phyloP scores from a whole-genome alignment of 2,888 invertebrate genomes.

The Apamea sordens region DNA sequence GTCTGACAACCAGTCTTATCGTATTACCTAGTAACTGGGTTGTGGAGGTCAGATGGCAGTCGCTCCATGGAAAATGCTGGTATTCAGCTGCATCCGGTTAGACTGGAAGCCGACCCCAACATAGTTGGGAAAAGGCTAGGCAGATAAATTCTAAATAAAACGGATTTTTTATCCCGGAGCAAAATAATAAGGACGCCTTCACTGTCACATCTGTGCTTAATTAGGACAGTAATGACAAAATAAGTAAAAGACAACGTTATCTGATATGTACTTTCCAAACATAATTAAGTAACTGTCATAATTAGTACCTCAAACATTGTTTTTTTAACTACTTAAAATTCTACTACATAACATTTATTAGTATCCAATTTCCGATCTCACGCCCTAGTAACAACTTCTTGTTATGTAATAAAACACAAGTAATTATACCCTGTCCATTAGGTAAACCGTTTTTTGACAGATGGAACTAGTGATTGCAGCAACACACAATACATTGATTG shows the following conservation, averaged over 20 bases:
- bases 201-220: conserved; percentile 38
- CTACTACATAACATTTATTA: background rate
- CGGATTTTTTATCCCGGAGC: background rate
- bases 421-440: no score
- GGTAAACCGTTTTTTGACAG: no score
- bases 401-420: conserved; percentile 18
- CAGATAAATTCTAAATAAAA: background rate
- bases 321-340: conserved; percentile 21
- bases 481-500: no score
- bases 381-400: conserved; percentile 11
- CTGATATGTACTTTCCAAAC: conserved; percentile 19
- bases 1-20: background rate
- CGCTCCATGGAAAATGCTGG: background rate
- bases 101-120: background rate
- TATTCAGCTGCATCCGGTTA: background rate
- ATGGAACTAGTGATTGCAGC: no score
- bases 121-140: background rate
- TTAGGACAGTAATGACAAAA: conserved; percentile 43
- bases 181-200: background rate
- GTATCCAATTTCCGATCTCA: conserved; percentile 28
- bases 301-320: conserved; percentile 8
- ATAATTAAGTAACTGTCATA: conserved; percentile 40
- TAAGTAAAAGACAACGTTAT: conserved; percentile 29
- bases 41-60: background rate
- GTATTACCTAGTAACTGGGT: background rate